Conservation (phyloP, 2,113 vertebrate species). For the Etheostoma cragini region DNA sequence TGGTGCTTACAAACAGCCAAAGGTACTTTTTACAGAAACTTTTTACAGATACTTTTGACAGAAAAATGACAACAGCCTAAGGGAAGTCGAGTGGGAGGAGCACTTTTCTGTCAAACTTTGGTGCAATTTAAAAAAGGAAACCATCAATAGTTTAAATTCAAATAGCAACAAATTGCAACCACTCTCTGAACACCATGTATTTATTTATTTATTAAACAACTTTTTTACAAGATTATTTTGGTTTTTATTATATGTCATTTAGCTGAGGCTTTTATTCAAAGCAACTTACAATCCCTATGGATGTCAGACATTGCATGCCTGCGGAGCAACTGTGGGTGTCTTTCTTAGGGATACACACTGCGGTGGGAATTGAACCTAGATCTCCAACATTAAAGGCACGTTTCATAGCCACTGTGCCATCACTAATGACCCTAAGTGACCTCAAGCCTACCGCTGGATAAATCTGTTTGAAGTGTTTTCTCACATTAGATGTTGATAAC, state of each 20-base stretch:
- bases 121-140: conserved; percentile 14
- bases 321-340: no score
- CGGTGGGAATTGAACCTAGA: no score
- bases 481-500: neutral
- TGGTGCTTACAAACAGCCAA: conserved; percentile 35
- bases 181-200: neutral
- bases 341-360: no score
- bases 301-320: no score
- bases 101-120: conserved; percentile 2
- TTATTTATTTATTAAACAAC: neutral
- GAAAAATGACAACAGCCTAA: conserved; percentile 65
- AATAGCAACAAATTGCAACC: conserved; percentile 14
- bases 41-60: conserved; percentile 39
- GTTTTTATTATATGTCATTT: no score
- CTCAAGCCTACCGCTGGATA: neutral
- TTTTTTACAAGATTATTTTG: neutral
- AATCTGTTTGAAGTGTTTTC: neutral
- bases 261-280: no score
- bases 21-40: conserved; percentile 28
- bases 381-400: no score
- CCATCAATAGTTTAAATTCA: neutral
- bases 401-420: no score
- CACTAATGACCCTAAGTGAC: neutral
- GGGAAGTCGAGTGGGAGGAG: conserved; percentile 48
- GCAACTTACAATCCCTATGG: no score